Evolutionary conservation across 2,797 vertebrate genomes (phyloP).

Genomic region (Myotis vivesi): DNA sequence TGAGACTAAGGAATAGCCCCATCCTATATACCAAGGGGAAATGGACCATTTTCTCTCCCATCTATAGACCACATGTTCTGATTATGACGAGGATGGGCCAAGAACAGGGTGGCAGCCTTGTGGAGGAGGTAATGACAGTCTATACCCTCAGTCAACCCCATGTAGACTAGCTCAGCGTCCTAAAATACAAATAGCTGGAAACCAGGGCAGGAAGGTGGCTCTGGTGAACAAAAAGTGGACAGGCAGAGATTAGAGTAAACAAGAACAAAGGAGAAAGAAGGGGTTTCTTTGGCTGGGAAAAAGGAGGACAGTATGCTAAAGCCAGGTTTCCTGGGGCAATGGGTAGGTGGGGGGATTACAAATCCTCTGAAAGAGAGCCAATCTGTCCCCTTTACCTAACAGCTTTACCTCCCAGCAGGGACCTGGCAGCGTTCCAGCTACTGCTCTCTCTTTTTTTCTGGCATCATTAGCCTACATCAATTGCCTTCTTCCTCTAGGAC

Average conservation of each 20-base stretch:
- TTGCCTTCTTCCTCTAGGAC: constrained; percentile 49
- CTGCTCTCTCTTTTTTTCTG: background rate
- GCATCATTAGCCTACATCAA: constrained; percentile 9
- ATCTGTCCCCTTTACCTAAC: constrained; percentile 70
- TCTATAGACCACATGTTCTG: background rate
- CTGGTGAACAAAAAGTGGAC: background rate
- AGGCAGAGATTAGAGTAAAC: background rate
- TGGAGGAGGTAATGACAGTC: background rate
- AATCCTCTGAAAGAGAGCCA: constrained; percentile 52
- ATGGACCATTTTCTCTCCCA: background rate
- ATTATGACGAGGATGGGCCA: background rate
- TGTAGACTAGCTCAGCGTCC: background rate
- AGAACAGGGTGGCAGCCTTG: background rate
- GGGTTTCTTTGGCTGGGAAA: background rate
- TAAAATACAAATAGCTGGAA: background rate
- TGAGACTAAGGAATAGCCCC: background rate
- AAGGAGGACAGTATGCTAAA: constrained; percentile 1
- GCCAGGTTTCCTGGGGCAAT: background rate
- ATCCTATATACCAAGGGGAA: background rate
- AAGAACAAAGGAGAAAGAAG: constrained; percentile 19
- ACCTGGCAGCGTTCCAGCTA: constrained; percentile 32
- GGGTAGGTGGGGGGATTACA: constrained; percentile 20
- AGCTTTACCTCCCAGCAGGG: constrained; percentile 72
- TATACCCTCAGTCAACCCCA: background rate
- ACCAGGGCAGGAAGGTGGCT: background rate